Percentiles rank a stretch among this genome's conserved stretches.
These are phyloP conservation scores for Acropora tenuis DNA, from an alignment of 64 coral and sea anemone species.

Conservation along the genomic window DNA sequence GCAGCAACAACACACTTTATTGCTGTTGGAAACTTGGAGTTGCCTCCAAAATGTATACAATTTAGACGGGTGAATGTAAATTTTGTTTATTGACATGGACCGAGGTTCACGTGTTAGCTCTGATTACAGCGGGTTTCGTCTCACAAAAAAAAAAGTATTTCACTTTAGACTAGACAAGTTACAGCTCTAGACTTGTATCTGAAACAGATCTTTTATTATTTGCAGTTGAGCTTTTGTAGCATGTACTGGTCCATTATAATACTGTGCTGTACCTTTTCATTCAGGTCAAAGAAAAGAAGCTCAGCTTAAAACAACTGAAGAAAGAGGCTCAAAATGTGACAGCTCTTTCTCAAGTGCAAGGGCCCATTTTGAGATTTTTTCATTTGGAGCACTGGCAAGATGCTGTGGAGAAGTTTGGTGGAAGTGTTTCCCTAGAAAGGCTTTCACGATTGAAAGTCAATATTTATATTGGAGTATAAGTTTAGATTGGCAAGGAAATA, in stretches of 20 bases:
- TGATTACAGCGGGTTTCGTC: too few relatives aligned
- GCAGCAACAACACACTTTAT: neutral
- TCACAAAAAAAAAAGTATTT: too few relatives aligned
- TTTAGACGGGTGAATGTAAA: neutral
- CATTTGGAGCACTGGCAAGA: neutral
- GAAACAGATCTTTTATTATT: too few relatives aligned
- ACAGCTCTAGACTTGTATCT: too few relatives aligned
- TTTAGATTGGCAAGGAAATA: too few relatives aligned
- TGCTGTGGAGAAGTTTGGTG: neutral
- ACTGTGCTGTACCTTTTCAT: neutral
- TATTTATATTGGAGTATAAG: too few relatives aligned
- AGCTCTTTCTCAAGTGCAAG: neutral
- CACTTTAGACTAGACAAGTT: too few relatives aligned
- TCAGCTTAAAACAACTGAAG: neutral
- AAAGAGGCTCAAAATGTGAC: neutral
- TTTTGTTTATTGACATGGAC: neutral
- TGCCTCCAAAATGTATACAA: neutral
- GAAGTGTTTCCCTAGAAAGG: neutral
- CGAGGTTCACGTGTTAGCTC: too few relatives aligned
- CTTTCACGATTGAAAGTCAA: neutral
- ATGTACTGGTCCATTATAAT: too few relatives aligned
- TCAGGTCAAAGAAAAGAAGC: neutral
- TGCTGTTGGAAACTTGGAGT: slow-evolving; percentile 6
- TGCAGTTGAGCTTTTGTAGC: too few relatives aligned
- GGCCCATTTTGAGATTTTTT: neutral